Percentiles rank a stretch among this genome's conserved stretches.
Evolutionary conservation across 2,888 invertebrate species (phyloP).

Genomic region (Creontiades dilutus): DNA sequence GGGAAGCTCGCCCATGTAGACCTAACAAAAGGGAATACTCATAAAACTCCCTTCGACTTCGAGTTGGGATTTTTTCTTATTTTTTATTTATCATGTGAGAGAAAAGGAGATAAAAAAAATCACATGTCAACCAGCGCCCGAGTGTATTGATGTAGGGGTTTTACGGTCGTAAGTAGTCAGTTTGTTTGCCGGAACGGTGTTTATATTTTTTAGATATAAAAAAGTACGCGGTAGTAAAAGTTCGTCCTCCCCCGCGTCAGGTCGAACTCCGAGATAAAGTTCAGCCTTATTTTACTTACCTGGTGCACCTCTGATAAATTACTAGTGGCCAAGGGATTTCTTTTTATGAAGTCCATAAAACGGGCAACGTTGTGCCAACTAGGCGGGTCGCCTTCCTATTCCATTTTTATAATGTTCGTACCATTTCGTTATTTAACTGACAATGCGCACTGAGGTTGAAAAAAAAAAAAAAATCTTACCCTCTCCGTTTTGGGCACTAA

Average conservation of each 20-base stretch:
- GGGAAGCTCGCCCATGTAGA: conserved; percentile 42
- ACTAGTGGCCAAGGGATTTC: conserved; percentile 11
- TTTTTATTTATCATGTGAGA: conserved; percentile 20
- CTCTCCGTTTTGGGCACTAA: neutral
- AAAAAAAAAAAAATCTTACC: neutral
- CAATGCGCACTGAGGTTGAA: neutral
- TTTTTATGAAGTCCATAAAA: conserved; percentile 18
- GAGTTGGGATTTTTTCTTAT: conserved; percentile 7
- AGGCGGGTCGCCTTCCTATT: conserved; percentile 22
- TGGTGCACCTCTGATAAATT: conserved; percentile 28
- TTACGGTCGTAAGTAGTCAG: conserved; percentile 27
- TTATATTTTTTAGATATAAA: conserved; percentile 42
- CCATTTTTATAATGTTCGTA: conserved; percentile 19
- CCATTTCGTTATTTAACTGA: neutral
- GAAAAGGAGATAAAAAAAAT: conserved; percentile 8
- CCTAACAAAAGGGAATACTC: conserved; percentile 36
- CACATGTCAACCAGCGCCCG: neutral
- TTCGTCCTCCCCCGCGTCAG: conserved; percentile 13
- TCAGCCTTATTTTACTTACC: conserved; percentile 31
- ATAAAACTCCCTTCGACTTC: conserved; percentile 27
- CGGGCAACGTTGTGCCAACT: neutral
- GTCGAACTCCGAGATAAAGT: conserved; percentile 21
- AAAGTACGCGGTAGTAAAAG: conserved; percentile 35
- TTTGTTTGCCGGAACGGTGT: conserved; percentile 32
- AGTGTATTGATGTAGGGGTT: conserved; percentile 30